Conservation (phyloP, 1,140 invertebrate genomes). For the Lucilia sericata region DNA sequence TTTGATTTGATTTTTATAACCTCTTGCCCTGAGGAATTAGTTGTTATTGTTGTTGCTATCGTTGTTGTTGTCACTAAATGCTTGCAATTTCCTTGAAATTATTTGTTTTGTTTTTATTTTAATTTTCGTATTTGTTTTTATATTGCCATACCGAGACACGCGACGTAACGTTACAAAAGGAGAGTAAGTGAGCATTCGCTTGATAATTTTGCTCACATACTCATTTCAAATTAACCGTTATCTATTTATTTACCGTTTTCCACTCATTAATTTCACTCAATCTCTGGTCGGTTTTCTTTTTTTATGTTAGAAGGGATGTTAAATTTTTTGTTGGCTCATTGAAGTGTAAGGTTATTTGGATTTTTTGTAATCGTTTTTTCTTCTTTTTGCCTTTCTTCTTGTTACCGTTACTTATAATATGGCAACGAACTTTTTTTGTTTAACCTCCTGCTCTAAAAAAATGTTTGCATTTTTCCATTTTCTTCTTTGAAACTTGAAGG, state of each 20-base stretch:
- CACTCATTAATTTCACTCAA: background rate
- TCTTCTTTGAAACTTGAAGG: constrained; percentile 9
- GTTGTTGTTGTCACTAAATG: background rate
- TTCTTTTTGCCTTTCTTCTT: background rate
- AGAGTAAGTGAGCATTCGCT: background rate
- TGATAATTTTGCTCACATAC: background rate
- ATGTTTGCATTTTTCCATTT: constrained; percentile 12
- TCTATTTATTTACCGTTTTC: constrained; percentile 18
- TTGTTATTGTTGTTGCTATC: background rate
- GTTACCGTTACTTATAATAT: constrained; percentile 38
- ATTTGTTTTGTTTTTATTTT: constrained; percentile 41
- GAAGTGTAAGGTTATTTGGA: constrained; percentile 41
- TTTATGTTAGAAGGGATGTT: background rate
- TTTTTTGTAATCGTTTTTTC: constrained; percentile 5
- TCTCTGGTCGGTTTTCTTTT: constrained; percentile 1
- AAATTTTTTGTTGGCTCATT: constrained; percentile 3
- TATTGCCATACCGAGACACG: background rate
- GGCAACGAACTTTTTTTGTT: constrained; percentile 43
- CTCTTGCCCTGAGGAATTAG: too few species aligned
- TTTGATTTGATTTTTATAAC: constrained; percentile 47
- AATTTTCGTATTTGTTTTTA: constrained; percentile 38
- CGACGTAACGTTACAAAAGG: background rate
- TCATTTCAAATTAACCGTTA: constrained; percentile 15
- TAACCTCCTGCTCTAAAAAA: constrained; percentile 35
- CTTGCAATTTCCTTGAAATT: background rate